phyloP scores from a whole-genome alignment of 2,113 vertebrate species.

The Trachemys scripta region DNA sequence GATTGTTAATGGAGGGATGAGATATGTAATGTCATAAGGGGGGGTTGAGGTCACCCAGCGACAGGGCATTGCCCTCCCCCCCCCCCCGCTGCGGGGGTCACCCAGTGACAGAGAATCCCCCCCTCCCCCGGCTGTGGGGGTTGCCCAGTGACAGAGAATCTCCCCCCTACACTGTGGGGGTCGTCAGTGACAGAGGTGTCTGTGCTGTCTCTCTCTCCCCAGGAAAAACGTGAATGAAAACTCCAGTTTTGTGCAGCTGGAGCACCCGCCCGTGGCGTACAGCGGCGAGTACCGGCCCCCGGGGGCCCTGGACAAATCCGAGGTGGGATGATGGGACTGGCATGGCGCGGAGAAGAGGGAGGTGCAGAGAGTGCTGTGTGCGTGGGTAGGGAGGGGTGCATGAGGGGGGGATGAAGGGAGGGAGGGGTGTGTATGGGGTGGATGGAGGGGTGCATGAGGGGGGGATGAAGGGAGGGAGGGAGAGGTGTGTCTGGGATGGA shows the following conservation, averaged over 20 bases:
- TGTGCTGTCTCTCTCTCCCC: slow-evolving; percentile 43
- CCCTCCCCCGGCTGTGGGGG: neutral
- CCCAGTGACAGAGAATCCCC: neutral
- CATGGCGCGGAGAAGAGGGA: no score
- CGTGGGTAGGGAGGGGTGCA: neutral
- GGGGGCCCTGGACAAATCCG: slow-evolving; percentile 91
- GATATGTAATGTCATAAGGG: neutral
- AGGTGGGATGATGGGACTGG: slow-evolving; percentile 82
- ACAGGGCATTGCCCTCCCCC: neutral
- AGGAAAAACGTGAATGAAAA: slow-evolving; percentile 92
- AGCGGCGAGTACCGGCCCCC: slow-evolving; percentile 91
- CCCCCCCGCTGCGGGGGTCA: accelerated
- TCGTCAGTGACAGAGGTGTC: neutral
- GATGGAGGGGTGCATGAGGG: neutral
- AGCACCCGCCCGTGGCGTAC: slow-evolving; percentile 90
- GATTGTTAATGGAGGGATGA: neutral
- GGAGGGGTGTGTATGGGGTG: neutral
- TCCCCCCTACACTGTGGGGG: no score
- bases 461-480: neutral
- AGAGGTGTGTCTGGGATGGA: accelerated
- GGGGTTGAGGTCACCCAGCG: no score
- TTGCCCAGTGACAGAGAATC: neutral
- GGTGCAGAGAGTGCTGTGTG: neutral
- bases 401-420: neutral
- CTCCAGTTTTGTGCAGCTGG: slow-evolving; percentile 88